Percentiles rank a stretch among this genome's conserved stretches.
Evolutionary conservation across 1,140 invertebrate species (phyloP).

Genomic region (Phymorhynchus buccinoides): DNA sequence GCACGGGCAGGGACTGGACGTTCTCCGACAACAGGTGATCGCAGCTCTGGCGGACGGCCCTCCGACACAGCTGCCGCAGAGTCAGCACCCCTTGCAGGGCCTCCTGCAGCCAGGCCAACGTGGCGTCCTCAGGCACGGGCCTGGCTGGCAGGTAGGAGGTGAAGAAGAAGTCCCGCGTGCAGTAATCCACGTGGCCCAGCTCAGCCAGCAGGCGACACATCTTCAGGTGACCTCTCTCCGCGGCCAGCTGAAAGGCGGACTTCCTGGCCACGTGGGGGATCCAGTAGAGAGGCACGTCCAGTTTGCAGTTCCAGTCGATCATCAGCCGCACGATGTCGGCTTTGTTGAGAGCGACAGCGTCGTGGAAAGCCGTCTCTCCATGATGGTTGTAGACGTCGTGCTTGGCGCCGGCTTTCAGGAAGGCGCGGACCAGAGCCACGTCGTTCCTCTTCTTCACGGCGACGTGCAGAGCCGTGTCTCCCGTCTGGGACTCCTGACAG

Average conservation of each 20-base stretch:
- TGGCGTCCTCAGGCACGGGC: slow-evolving; percentile 59
- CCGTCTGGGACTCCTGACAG: slow-evolving; percentile 70
- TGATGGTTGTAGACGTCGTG: slow-evolving; percentile 73
- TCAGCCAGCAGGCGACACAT: slow-evolving; percentile 67
- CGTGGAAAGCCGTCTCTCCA: slow-evolving; percentile 70
- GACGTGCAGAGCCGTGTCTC: slow-evolving; percentile 75
- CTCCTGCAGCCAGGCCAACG: slow-evolving; percentile 60
- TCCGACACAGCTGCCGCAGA: slow-evolving; percentile 66
- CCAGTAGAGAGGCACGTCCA: slow-evolving; percentile 70
- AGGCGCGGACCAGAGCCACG: slow-evolving; percentile 76
- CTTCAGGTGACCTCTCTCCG: slow-evolving; percentile 70
- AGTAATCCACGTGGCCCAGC: slow-evolving; percentile 67
- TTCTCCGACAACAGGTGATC: slow-evolving; percentile 64
- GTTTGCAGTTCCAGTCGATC: slow-evolving; percentile 69
- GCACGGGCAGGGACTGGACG: slow-evolving; percentile 65
- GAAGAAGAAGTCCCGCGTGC: slow-evolving; percentile 62
- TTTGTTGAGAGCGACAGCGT: slow-evolving; percentile 69
- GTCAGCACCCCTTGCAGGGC: slow-evolving; percentile 64
- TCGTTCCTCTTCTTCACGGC: slow-evolving; percentile 75
- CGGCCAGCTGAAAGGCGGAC: slow-evolving; percentile 69
- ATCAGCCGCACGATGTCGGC: slow-evolving; percentile 67
- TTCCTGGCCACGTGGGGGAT: slow-evolving; percentile 68
- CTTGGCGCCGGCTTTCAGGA: slow-evolving; percentile 75
- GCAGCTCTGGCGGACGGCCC: slow-evolving; percentile 63
- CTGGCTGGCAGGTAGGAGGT: slow-evolving; percentile 62